Evolutionary conservation across 2,113 vertebrate genomes (phyloP).

Genomic region (Amblyornis subalaris): DNA sequence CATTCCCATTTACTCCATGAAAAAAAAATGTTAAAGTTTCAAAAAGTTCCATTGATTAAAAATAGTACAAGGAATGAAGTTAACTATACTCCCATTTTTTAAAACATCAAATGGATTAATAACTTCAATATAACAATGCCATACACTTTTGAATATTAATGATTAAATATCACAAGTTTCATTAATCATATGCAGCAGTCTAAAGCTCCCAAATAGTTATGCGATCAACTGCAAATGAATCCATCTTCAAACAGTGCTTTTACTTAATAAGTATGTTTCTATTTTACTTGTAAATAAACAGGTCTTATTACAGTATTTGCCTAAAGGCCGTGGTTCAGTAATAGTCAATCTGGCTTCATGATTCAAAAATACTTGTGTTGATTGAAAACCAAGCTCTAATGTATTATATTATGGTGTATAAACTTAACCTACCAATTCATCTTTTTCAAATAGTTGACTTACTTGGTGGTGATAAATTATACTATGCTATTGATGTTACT

Average conservation of each 20-base stretch:
- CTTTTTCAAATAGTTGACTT: not conserved
- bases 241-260: fast-evolving
- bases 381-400: not conserved
- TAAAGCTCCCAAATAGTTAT: not conserved
- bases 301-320: not conserved
- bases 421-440: not conserved
- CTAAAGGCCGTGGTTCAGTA: not conserved
- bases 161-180: not conserved
- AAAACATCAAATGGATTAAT: not conserved
- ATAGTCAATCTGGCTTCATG: not conserved
- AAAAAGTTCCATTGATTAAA: not conserved
- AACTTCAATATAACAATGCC: not conserved
- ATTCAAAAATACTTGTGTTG: not conserved
- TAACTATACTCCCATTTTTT: not conserved
- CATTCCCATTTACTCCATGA: constrained; percentile 67
- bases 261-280: not conserved
- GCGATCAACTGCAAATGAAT: not conserved
- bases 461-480: not conserved
- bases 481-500: not conserved
- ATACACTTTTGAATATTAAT: not conserved
- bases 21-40: not conserved
- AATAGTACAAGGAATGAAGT: not conserved
- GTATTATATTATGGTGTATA: not conserved
- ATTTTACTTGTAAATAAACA: not conserved
- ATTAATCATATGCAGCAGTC: not conserved